Conservation (phyloP, 2,888 invertebrate genomes). For the Melieria crassipennis region DNA sequence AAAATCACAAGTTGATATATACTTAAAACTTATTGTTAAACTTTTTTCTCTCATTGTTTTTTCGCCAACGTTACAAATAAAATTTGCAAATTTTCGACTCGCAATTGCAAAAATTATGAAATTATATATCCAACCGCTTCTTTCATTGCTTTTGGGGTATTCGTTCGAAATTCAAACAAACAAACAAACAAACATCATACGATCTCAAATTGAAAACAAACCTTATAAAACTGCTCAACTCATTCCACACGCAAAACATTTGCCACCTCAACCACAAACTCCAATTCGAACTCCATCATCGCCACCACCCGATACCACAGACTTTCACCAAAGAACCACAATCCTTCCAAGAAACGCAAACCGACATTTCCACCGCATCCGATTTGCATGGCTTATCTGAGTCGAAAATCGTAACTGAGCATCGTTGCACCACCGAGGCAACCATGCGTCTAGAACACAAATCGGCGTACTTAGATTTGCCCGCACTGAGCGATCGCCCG, state of each 20-base stretch:
- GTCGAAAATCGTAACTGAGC: conserved; percentile 66
- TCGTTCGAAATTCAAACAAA: conserved; percentile 30
- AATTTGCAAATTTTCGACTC: conserved; percentile 39
- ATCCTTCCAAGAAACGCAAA: conserved; percentile 59
- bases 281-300: conserved; percentile 15
- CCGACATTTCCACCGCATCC: conserved; percentile 57
- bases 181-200: conserved; percentile 24
- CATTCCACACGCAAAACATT: conserved; percentile 16
- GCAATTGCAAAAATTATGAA: conserved; percentile 37
- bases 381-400: conserved; percentile 65
- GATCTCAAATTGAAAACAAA: neutral
- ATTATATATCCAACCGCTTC: conserved; percentile 42
- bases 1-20: conserved; percentile 28
- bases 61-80: conserved; percentile 52
- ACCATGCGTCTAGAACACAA: conserved; percentile 67
- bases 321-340: conserved; percentile 55
- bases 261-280: conserved; percentile 2
- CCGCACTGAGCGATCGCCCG: conserved; percentile 53
- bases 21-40: conserved; percentile 56
- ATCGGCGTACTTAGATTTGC: conserved; percentile 60
- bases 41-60: conserved; percentile 58
- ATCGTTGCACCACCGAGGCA: conserved; percentile 66
- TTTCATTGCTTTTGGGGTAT: conserved; percentile 48
- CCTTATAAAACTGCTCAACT: conserved; percentile 12
- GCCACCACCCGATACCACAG: conserved; percentile 41